Conservation (phyloP, 2,113 vertebrate genomes). For the Athene noctua region DNA sequence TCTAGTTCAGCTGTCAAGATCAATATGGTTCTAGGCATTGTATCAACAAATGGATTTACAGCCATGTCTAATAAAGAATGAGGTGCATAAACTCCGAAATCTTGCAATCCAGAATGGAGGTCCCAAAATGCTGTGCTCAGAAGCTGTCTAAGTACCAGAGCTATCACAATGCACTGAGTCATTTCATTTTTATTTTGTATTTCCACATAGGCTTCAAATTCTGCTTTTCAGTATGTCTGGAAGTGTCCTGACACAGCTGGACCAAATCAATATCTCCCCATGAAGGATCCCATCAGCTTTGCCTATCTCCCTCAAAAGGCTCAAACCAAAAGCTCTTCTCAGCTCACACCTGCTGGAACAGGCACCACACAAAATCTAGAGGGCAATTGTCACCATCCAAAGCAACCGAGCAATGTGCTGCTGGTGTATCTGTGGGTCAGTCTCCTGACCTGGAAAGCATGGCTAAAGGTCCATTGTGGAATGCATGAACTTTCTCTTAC, state of each 20-base stretch:
- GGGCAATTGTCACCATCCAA: neutral
- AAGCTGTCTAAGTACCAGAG: neutral
- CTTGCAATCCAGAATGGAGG: neutral
- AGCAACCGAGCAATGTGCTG: accelerated
- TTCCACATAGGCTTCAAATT: neutral
- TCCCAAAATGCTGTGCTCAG: neutral
- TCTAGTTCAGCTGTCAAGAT: neutral
- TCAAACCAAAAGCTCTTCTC: neutral
- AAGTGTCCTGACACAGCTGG: neutral
- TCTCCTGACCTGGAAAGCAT: neutral
- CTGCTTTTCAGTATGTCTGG: neutral
- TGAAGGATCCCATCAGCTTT: neutral
- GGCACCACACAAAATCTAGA: neutral
- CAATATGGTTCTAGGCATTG: neutral
- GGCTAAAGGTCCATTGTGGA: neutral
- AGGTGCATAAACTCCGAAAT: accelerated
- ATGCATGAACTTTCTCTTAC: neutral
- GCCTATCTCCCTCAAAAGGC: neutral
- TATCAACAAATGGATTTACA: neutral
- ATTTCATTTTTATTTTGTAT: neutral
- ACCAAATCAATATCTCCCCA: neutral
- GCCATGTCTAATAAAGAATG: neutral
- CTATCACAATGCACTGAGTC: neutral
- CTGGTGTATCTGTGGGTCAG: neutral
- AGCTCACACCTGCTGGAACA: neutral